Evolutionary conservation across 2,888 invertebrate species (phyloP).

Genomic region (Folsomia manolachei): DNA sequence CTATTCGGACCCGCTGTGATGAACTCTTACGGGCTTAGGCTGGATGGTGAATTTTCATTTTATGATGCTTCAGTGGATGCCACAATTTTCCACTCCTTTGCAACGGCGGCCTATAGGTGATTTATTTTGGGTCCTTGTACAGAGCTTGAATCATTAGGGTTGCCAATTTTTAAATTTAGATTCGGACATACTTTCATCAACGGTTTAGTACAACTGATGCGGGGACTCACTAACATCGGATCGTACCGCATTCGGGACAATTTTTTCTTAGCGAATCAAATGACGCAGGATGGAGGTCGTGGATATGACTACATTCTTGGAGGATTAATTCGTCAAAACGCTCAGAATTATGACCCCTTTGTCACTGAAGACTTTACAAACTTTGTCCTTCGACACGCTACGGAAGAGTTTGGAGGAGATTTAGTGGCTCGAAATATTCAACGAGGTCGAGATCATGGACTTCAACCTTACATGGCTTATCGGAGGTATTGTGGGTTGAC

Average conservation of each 20-base stretch:
- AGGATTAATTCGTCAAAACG: slow-evolving; percentile 46
- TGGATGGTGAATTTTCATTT: slow-evolving; percentile 27
- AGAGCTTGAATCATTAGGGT: no score
- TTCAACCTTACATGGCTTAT: slow-evolving; percentile 46
- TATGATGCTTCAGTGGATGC: slow-evolving; percentile 44
- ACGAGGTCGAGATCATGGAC: slow-evolving; percentile 40
- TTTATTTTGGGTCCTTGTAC: no score
- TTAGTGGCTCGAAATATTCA: slow-evolving; percentile 46
- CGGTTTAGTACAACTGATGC: slow-evolving; percentile 45
- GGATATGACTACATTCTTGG: slow-evolving; percentile 46
- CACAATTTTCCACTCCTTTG: slow-evolving; percentile 45
- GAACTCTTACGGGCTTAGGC: slow-evolving; percentile 33
- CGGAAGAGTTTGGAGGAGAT: slow-evolving; percentile 46
- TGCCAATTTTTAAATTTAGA: no score
- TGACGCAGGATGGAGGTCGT: slow-evolving; percentile 38
- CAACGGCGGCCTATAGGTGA: slow-evolving; percentile 45
- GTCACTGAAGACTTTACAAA: slow-evolving; percentile 47
- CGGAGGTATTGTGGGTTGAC: slow-evolving; percentile 40
- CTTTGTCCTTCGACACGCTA: slow-evolving; percentile 40
- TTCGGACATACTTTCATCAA: slow-evolving; percentile 47
- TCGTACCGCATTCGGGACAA: slow-evolving; percentile 43
- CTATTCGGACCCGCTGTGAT: slow-evolving; percentile 42
- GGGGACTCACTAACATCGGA: no score
- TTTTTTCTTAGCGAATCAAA: slow-evolving; percentile 46
- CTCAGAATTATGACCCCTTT: slow-evolving; percentile 47